phyloP scores from a whole-genome alignment of 2,113 vertebrate species.

The Pelodiscus sinensis region DNA sequence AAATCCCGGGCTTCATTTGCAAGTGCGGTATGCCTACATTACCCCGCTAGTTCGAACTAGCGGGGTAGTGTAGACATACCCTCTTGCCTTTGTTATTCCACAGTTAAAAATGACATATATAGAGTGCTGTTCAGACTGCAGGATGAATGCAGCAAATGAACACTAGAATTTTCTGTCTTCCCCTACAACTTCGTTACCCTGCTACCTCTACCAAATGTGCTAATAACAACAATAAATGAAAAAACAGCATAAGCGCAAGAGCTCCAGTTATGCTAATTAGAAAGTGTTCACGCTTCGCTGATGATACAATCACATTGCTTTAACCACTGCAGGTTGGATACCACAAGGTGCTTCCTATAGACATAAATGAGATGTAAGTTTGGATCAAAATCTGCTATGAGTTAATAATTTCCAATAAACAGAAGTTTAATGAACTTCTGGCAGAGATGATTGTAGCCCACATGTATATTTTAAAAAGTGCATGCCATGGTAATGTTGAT shows the following conservation, averaged over 20 bases:
- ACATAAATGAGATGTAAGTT: not conserved
- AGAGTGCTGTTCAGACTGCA: not conserved
- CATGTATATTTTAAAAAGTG: not conserved
- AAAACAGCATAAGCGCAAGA: slow-evolving; percentile 29
- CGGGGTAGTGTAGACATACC: no score
- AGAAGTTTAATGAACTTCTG: not conserved
- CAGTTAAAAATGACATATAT: not conserved
- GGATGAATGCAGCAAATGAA: not conserved
- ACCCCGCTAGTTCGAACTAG: no score
- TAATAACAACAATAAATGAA: slow-evolving; percentile 26
- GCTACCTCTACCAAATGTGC: not conserved
- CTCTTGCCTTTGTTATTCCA: not conserved
- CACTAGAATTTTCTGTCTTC: not conserved
- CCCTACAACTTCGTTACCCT: not conserved
- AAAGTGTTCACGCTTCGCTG: slow-evolving; percentile 8
- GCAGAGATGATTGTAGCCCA: not conserved
- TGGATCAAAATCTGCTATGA: not conserved
- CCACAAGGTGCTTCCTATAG: not conserved
- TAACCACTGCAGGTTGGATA: not conserved
- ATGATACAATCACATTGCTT: not conserved
- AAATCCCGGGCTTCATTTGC: no score
- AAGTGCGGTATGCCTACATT: no score
- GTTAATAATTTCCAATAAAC: not conserved
- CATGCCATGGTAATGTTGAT: not conserved
- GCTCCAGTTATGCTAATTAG: slow-evolving; percentile 50